A percentile compares a stretch with the other conserved stretches of the same genome.
Conservation (phyloP, 1,140 invertebrate genomes). For the Saccostrea echinata region DNA sequence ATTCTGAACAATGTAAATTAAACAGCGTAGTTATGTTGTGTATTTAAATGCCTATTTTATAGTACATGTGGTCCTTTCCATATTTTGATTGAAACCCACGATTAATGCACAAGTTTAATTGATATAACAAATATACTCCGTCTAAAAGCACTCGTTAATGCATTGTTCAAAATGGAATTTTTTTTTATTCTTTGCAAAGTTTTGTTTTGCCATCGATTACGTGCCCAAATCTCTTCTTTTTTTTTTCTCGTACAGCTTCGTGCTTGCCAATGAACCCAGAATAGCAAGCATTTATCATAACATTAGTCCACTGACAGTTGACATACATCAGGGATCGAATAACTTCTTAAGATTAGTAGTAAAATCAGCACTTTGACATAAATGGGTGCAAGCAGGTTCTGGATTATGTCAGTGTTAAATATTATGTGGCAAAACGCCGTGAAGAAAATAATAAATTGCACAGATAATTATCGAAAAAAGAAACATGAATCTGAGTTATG, state of each 20-base stretch:
- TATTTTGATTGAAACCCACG: too few relatives aligned
- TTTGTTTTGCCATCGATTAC: background rate
- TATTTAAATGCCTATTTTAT: too few relatives aligned
- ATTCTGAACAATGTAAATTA: too few relatives aligned
- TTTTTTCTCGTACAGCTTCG: background rate
- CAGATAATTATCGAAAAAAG: constrained; percentile 31
- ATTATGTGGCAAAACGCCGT: constrained; percentile 23
- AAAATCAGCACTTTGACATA: constrained; percentile 22
- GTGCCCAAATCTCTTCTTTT: background rate
- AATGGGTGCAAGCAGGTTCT: constrained; percentile 22
- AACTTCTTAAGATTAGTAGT: constrained; percentile 15
- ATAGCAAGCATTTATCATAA: constrained; percentile 29
- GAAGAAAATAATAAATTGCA: constrained; percentile 38
- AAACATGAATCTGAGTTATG: constrained; percentile 37
- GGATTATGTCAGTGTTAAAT: constrained; percentile 14
- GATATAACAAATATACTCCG: too few relatives aligned
- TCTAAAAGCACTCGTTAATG: too few relatives aligned
- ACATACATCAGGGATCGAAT: constrained; percentile 21
- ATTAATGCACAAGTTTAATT: too few relatives aligned
- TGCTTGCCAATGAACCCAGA: background rate
- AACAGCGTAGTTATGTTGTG: too few relatives aligned
- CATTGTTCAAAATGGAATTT: too few relatives aligned
- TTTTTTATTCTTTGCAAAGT: background rate
- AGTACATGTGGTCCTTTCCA: too few relatives aligned
- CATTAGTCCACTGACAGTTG: constrained; percentile 25